phyloP scores from a whole-genome alignment of 2,113 vertebrate genomes.

The Lagenorhynchus albirostris region DNA sequence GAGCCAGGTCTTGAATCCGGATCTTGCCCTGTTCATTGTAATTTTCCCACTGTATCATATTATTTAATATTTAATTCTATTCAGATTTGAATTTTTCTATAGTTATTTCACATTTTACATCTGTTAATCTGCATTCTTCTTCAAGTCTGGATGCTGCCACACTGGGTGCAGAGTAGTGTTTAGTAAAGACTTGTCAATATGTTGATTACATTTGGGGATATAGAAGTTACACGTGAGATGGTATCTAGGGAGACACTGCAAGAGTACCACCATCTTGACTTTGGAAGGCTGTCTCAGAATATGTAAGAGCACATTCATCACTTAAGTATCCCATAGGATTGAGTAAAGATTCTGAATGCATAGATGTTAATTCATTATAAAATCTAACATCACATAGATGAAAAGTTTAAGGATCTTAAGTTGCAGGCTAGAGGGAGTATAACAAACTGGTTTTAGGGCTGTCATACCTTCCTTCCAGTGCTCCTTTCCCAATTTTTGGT shows the following conservation, averaged over 20 bases:
- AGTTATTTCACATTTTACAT: background rate
- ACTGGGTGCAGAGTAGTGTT: background rate
- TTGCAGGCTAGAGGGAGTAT: background rate
- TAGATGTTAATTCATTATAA: background rate
- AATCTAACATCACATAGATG: background rate
- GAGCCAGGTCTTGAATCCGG: background rate
- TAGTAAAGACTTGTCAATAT: background rate
- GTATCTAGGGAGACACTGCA: background rate
- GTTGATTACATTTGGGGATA: background rate
- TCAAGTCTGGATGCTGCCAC: background rate
- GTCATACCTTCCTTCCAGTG: background rate
- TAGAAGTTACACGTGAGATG: background rate
- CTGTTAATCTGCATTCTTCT: background rate
- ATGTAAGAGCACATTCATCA: background rate
- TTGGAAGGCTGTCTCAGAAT: background rate
- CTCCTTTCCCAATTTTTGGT: background rate
- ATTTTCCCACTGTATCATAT: background rate
- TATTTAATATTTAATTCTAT: background rate
- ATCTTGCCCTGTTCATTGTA: background rate
- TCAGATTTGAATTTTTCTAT: background rate
- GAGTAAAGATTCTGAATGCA: background rate
- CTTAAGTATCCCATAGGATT: background rate
- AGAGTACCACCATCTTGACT: background rate
- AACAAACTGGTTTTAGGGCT: background rate
- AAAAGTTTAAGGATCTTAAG: background rate